Evolutionary conservation across 2,888 invertebrate genomes (phyloP).

Genomic region (Cyclophora punctaria): DNA sequence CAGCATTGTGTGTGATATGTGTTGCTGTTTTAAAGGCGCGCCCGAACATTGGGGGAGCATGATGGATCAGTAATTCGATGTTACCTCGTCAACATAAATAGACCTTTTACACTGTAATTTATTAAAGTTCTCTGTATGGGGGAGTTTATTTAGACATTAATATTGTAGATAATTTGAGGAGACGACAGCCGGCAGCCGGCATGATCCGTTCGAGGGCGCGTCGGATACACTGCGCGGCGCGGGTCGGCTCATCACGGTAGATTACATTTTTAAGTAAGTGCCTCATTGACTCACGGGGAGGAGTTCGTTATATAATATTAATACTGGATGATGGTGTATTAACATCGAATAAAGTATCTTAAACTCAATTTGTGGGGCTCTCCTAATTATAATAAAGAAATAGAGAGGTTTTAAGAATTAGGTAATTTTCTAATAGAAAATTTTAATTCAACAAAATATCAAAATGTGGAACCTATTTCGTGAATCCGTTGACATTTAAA

Average conservation of each 20-base stretch:
- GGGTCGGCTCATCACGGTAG: neutral
- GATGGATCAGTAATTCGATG: constrained; percentile 23
- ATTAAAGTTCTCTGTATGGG: constrained; percentile 7
- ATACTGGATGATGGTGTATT: no score
- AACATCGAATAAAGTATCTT: no score
- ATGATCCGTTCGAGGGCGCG: neutral
- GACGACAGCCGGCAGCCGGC: neutral
- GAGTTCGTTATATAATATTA: no score
- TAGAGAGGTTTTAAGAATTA: no score
- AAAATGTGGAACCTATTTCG: no score
- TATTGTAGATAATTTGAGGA: neutral
- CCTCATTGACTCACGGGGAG: no score
- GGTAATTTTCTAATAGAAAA: no score
- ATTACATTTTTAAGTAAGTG: neutral
- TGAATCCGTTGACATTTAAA: no score
- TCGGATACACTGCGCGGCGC: no score
- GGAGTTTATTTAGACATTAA: constrained; percentile 1
- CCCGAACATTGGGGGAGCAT: constrained; percentile 14
- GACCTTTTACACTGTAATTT: constrained; percentile 13
- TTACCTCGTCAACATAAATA: constrained; percentile 15
- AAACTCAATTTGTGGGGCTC: no score
- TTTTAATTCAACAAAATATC: no score
- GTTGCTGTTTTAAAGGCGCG: constrained; percentile 21
- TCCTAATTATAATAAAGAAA: no score
- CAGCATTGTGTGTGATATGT: constrained; percentile 29